Conservation (phyloP, 2,888 invertebrate genomes). For the Autographa gamma region DNA sequence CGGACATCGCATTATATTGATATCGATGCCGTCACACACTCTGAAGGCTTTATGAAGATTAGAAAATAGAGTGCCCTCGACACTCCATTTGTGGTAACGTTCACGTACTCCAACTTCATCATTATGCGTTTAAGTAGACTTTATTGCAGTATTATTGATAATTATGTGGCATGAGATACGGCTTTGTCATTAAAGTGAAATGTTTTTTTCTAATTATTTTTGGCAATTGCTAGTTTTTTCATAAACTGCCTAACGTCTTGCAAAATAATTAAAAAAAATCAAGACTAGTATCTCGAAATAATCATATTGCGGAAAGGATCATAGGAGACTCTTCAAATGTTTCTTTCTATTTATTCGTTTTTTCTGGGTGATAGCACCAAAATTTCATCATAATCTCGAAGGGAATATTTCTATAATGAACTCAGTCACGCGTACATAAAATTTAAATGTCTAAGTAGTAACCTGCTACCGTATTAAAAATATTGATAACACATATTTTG, state of each 20-base stretch:
- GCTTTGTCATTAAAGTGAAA: background rate
- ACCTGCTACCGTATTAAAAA: constrained; percentile 88
- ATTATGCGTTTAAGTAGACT: constrained; percentile 15
- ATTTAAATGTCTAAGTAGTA: constrained; percentile 85
- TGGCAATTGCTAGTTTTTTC: background rate
- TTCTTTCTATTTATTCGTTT: constrained; percentile 5
- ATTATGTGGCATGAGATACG: background rate
- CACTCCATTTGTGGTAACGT: constrained; percentile 56
- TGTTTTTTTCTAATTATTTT: background rate
- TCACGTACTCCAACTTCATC: constrained; percentile 33
- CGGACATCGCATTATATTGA: constrained; percentile 68
- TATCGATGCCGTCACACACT: constrained; percentile 76
- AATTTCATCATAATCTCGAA: constrained; percentile 74
- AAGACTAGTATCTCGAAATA: constrained; percentile 10
- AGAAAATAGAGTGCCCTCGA: constrained; percentile 78
- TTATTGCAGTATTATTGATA: background rate
- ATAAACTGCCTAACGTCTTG: background rate
- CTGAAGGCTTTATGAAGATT: constrained; percentile 84
- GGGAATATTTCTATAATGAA: constrained; percentile 80
- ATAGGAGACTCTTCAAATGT: background rate
- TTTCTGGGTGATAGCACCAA: constrained; percentile 29
- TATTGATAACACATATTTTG: constrained; percentile 86
- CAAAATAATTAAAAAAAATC: no score
- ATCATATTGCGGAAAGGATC: constrained; percentile 8
- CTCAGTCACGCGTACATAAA: constrained; percentile 85